These are phyloP conservation scores for Bolinopsis microptera DNA, from an alignment of 37 sponge, comb jelly and placozoan species.

Conservation along the genomic window DNA sequence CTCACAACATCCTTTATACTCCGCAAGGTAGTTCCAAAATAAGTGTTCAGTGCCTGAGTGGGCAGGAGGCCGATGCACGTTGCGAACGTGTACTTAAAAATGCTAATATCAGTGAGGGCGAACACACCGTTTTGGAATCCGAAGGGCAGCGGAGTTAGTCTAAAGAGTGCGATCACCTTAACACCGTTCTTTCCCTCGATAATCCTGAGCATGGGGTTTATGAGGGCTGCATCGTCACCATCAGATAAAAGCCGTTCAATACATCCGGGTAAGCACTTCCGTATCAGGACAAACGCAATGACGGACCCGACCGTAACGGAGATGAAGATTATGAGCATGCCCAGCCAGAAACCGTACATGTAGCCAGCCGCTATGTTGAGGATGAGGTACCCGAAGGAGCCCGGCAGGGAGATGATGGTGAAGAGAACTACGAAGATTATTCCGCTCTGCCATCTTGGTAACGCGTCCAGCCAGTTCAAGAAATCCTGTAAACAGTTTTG, in stretches of 20 bases:
- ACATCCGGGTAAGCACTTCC: slow-evolving; percentile 73
- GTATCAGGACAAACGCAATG: slow-evolving; percentile 75
- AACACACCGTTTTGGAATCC: slow-evolving; percentile 90
- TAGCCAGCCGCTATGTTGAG: slow-evolving; percentile 90
- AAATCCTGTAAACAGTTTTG: slow-evolving; percentile 57
- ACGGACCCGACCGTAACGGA: slow-evolving; percentile 77
- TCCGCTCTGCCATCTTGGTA: slow-evolving; percentile 72
- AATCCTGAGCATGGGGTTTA: slow-evolving; percentile 47
- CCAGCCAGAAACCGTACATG: slow-evolving; percentile 84
- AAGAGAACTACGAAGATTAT: slow-evolving; percentile 84
- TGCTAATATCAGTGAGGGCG: slow-evolving; percentile 81
- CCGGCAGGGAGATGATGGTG: slow-evolving; percentile 86
- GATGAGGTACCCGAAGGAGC: slow-evolving; percentile 89
- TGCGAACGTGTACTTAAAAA: slow-evolving; percentile 67
- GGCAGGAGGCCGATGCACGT: slow-evolving; percentile 82
- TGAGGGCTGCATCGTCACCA: slow-evolving; percentile 29
- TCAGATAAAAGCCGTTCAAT: slow-evolving; percentile 32
- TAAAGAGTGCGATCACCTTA: slow-evolving; percentile 79
- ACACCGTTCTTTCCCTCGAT: slow-evolving; percentile 84
- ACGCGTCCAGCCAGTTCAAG: slow-evolving; percentile 76
- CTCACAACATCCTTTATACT: slow-evolving; percentile 86
- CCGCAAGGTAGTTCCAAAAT: slow-evolving; percentile 87
- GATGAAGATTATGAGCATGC: slow-evolving; percentile 77
- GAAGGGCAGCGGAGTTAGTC: slow-evolving; percentile 93
- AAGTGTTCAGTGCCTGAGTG: slow-evolving; percentile 85